A percentile compares a stretch with the other conserved stretches of the same genome.
Conservation (phyloP, 2,888 invertebrate species). For the Cheiracanthium punctorium region DNA sequence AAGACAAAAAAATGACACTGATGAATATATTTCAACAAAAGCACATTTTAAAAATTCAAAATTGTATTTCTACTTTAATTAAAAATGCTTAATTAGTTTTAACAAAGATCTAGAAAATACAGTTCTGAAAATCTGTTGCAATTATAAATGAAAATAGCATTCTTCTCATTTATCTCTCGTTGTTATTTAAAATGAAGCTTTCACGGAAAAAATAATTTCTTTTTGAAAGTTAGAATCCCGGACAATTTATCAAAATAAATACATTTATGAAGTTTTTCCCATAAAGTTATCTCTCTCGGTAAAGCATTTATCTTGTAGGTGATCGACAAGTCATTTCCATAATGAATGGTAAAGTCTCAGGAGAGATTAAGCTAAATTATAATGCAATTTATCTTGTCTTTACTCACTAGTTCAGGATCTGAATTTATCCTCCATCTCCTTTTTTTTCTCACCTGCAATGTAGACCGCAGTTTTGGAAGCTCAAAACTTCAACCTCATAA, state of each 20-base stretch:
- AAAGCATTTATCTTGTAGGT: background rate
- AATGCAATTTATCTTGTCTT: constrained; percentile 41
- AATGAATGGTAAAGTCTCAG: constrained; percentile 43
- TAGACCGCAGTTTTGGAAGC: background rate
- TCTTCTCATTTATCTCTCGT: too few relatives aligned
- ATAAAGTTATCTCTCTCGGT: background rate
- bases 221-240: background rate
- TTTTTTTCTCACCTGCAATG: background rate
- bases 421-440: constrained; percentile 8
- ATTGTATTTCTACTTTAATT: too few relatives aligned
- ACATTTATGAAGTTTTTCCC: constrained; percentile 7
- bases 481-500: background rate
- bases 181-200: too few relatives aligned
- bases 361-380: constrained; percentile 47
- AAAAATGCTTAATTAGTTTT: too few relatives aligned
- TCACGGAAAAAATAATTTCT: too few relatives aligned
- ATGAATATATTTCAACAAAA: too few relatives aligned
- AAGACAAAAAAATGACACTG: too few relatives aligned
- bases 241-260: constrained; percentile 18
- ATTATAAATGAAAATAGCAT: too few relatives aligned
- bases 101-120: too few relatives aligned
- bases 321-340: constrained; percentile 38
- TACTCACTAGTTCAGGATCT: background rate
- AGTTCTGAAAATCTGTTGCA: too few relatives aligned
- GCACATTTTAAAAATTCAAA: too few relatives aligned